Evolutionary conservation across 2,888 invertebrate species (phyloP), one percentile per base, ranked within the genome.

Genomic region (Troides aeacus): DNA sequence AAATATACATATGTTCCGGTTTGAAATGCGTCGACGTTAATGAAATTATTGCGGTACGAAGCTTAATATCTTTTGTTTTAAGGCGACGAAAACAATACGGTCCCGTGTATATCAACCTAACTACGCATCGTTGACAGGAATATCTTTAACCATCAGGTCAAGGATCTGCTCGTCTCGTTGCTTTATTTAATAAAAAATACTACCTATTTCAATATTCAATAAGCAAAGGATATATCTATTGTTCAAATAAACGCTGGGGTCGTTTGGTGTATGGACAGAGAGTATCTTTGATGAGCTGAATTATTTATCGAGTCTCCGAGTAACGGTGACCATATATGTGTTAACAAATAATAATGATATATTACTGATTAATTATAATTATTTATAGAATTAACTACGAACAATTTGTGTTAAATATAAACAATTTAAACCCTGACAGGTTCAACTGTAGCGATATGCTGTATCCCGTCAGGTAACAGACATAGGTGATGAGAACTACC

Each of bases 251-350:
- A 62, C 66, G 50, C 58, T 23, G 71, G 71, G 67, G 68, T 66
- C 72, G 50, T 53, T 66, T 30, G 21, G 70, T 70, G 70, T 75
- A 72, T 74, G 75, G 79, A 75, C 79, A 81, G 84, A 81, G 83
- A 79, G 75, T 72, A 74, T 69, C 72, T 72, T 79, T 87, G 85
- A 88, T 84, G 84, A 86, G 78, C 76, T 88, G 85, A 88, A 90
- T 88, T 86, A 89, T 88, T 88, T 85, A 89, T 87, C 76, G 72
- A 79, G 82, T 79, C 74, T 73, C 75, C 70, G 65, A 72, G 53
- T 61, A 77, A 61, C 65, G 77, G 83, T 83, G 79, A 75, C 85
- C 81, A 81, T 39, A 64, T 46, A 23, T 62, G 42, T 4, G 1
- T 5, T 30, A 2, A n/a, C 21, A 4, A 21, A 61, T 50, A 15